A percentile compares a stretch with the other conserved stretches of the same genome.
Evolutionary conservation across 2,113 vertebrate species (phyloP).

Genomic region (Okapia johnstoni): DNA sequence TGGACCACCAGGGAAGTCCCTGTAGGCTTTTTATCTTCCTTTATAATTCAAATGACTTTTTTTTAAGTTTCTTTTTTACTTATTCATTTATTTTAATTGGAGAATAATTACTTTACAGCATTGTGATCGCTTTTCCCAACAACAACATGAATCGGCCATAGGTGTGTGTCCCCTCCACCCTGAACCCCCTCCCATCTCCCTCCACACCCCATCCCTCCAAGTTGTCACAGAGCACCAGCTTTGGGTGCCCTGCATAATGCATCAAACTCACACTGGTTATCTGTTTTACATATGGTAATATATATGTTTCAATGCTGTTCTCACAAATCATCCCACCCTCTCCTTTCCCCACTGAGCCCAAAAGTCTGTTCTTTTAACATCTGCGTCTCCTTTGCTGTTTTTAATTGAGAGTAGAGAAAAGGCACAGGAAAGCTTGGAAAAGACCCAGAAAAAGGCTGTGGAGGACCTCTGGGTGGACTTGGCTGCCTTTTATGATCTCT

Average conservation of each 20-base stretch:
- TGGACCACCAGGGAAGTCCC: not conserved
- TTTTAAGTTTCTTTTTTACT: not conserved
- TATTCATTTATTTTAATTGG: not conserved
- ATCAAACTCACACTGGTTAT: not conserved
- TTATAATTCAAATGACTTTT: not conserved
- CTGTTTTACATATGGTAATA: not conserved
- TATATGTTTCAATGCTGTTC: not conserved
- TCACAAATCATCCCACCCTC: not conserved
- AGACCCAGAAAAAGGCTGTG: accelerated
- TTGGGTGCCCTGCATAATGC: not conserved
- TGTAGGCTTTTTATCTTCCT: not conserved
- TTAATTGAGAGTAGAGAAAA: not conserved
- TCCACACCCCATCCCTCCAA: not conserved
- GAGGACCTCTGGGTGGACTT: not conserved
- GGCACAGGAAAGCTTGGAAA: not conserved
- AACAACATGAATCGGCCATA: not conserved
- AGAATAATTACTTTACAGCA: not conserved
- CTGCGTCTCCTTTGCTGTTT: not conserved
- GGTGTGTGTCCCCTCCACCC: not conserved
- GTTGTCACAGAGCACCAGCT: not conserved
- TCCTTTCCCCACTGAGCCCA: not conserved
- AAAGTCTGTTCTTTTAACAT: not conserved
- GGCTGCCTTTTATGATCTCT: not conserved
- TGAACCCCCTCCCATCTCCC: not conserved
- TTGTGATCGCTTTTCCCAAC: not conserved